Conservation (phyloP, 2,113 vertebrate genomes). For the Pteruthius melanotis region DNA sequence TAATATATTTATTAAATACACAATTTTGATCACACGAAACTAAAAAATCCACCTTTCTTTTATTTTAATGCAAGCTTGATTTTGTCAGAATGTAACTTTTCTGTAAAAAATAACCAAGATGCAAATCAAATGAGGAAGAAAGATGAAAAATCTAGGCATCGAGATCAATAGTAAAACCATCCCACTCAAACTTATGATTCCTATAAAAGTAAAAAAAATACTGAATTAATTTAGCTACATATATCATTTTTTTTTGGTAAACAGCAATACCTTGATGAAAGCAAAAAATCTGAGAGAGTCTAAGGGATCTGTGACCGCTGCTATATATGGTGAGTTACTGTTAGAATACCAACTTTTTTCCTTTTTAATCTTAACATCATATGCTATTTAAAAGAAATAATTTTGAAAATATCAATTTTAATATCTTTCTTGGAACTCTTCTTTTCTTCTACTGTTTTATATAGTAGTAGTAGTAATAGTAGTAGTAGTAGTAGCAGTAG, state of each 20-base stretch:
- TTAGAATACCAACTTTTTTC: not conserved
- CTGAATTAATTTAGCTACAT: not conserved
- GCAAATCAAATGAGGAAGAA: not conserved
- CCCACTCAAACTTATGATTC: rapidly evolving
- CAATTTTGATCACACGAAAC: not conserved
- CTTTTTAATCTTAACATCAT: not conserved
- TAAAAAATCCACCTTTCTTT: not conserved
- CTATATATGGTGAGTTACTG: rapidly evolving
- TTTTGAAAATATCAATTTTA: not conserved
- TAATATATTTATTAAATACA: not conserved
- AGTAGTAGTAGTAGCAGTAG: not conserved
- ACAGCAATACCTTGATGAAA: not conserved
- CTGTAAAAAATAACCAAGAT: not conserved
- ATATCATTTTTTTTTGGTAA: not conserved
- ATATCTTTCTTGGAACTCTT: not conserved
- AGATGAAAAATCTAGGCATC: not conserved
- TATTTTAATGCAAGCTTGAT: not conserved
- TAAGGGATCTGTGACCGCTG: not conserved
- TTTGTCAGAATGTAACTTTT: not conserved
- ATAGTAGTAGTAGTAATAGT: not conserved
- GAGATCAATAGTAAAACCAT: not conserved
- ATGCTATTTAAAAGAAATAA: not conserved
- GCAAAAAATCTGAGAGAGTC: rapidly evolving
- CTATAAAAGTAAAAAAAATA: not conserved
- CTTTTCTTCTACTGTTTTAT: not conserved